Conservation (phyloP, 2,888 invertebrate genomes). For the Hypena proboscidalis region DNA sequence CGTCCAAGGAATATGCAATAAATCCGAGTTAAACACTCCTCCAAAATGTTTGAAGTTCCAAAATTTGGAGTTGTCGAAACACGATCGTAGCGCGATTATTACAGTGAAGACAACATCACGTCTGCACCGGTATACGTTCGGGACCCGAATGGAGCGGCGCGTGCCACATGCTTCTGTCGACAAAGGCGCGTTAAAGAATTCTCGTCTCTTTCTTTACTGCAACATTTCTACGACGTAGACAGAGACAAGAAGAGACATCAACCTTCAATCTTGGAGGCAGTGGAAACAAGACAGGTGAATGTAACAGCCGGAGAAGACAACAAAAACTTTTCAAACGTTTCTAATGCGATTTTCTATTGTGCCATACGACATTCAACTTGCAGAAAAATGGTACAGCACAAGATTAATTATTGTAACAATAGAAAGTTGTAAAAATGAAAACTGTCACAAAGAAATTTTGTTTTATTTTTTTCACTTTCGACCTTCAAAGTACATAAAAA, state of each 20-base stretch:
- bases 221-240: slow-evolving; percentile 55
- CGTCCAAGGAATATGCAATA: slow-evolving; percentile 23
- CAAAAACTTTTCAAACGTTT: slow-evolving; percentile 76
- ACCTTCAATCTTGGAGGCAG: slow-evolving; percentile 56
- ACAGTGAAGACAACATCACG: slow-evolving; percentile 56
- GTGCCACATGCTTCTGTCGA: slow-evolving; percentile 75
- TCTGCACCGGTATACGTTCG: slow-evolving; percentile 65
- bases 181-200: slow-evolving; percentile 54
- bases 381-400: slow-evolving; percentile 45
- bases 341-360: slow-evolving; percentile 69
- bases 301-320: slow-evolving; percentile 70
- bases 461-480: too few relatives aligned
- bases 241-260: slow-evolving; percentile 62
- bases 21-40: slow-evolving; percentile 30
- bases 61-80: slow-evolving; percentile 66
- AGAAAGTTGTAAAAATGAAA: slow-evolving; percentile 18
- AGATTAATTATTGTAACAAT: slow-evolving; percentile 39
- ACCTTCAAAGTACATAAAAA: too few relatives aligned
- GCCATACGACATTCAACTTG: slow-evolving; percentile 49
- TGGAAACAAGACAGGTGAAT: slow-evolving; percentile 77
- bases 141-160: slow-evolving; percentile 81
- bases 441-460: slow-evolving; percentile 8
- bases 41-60: slow-evolving; percentile 37
- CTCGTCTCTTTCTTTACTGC: slow-evolving; percentile 70
- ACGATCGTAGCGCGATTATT: slow-evolving; percentile 67